Evolutionary conservation across 2,113 vertebrate genomes (phyloP), one percentile per base, ranked within the genome.

Genomic region (Paedocypris sp.): DNA sequence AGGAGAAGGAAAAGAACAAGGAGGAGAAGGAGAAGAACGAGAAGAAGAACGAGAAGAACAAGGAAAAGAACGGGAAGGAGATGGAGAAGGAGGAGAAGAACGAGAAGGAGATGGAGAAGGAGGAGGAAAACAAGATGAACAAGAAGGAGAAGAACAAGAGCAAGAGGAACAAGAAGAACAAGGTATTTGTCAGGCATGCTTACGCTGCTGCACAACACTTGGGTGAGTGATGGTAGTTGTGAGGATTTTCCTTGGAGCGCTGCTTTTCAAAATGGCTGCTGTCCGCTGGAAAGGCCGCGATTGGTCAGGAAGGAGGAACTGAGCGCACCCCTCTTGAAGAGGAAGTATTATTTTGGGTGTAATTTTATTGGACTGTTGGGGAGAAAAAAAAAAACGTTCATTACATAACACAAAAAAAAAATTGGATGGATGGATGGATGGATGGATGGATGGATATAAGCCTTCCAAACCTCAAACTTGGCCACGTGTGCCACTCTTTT

Each of bases 401-500:
- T 23, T 52, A 35, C 39, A 41, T 16, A 3, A 1, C 1, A 18
- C 43, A 25, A n/a, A 13, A 46, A 4, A 45, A 46, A 2, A n/a
- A 10, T 36, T 36, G 9, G 35, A n/a, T n/a, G 10, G 16, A n/a
- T 25, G 19, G 23, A 16, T 6, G 2, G 42, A 12, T 9, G 3
- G 7, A 31, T 32, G 33, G 8, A 4, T 3, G 25, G 15, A 11
- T 29, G 2, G 50, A 36, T 2, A n/a, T n/a, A n/a, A n/a, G n/a
- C 5, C 25, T 5, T 9, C 13, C 20, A 8, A 69, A 85, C 84
- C 78, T 86, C 81, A 62, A 72, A 65, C 76, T 80, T 85, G 54
- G 73, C 65, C 8, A 60, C 64, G 48, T 85, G 82, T 36, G 82
- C 77, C 29, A 84, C 75, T 63, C 83, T 86, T 69, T 73, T 87